Conservation (phyloP, 2,888 invertebrate genomes). For the Caenorhabditis sp. region DNA sequence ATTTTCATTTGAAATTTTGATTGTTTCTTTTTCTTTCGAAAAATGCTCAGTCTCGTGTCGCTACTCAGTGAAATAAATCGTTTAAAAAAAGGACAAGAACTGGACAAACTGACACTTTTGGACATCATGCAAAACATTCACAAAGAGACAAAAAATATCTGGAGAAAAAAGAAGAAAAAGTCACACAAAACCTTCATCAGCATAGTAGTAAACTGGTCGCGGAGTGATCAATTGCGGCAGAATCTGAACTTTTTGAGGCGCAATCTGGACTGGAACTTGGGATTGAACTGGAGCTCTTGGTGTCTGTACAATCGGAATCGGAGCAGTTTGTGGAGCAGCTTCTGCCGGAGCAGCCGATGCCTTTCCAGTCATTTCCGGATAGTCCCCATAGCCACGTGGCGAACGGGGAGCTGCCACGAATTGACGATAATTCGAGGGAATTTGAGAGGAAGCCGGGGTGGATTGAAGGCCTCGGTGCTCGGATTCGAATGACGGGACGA, state of each 20-base stretch:
- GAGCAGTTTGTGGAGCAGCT: neutral
- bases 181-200: constrained; percentile 11
- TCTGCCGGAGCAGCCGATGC: constrained; percentile 9
- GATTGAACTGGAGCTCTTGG: neutral
- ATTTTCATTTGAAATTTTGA: too few relatives aligned
- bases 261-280: neutral
- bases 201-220: constrained; percentile 51
- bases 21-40: too few relatives aligned
- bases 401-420: constrained; percentile 68
- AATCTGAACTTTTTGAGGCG: neutral
- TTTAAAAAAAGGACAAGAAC: too few relatives aligned
- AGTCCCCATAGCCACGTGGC: constrained; percentile 70
- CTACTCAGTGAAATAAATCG: too few relatives aligned
- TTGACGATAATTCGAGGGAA: constrained; percentile 53
- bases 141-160: neutral
- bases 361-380: constrained; percentile 69
- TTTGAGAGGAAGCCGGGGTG: constrained; percentile 12
- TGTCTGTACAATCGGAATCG: neutral
- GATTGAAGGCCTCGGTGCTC: constrained; percentile 43
- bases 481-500: constrained; percentile 58
- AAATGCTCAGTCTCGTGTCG: too few relatives aligned
- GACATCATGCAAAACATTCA: neutral
- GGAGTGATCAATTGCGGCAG: constrained; percentile 27
- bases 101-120: too few relatives aligned
- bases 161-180: neutral